phyloP scores from a whole-genome alignment of 2,888 invertebrate species.

The Zhengitettix transpicula region DNA sequence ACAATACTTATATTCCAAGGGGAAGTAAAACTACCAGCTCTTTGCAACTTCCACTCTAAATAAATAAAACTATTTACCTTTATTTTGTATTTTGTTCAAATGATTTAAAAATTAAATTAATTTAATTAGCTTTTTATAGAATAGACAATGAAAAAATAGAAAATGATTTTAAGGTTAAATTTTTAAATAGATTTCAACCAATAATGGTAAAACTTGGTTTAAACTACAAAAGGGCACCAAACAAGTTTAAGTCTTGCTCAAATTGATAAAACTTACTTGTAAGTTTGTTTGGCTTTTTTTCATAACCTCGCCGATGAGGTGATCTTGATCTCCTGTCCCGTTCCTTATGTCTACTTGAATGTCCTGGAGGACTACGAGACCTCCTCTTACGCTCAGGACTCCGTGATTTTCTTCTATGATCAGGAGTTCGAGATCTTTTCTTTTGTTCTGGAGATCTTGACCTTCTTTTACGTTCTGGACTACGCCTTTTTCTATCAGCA shows the following conservation, averaged over 20 bases:
- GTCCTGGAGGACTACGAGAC: neutral
- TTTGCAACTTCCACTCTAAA: no score
- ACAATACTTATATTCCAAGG: no score
- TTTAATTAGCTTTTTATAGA: no score
- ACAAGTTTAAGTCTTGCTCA: neutral
- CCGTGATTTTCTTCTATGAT: neutral
- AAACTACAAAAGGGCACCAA: no score
- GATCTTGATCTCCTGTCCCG: slow-evolving; percentile 18
- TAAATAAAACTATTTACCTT: no score
- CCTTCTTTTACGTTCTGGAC: neutral
- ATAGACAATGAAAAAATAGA: no score
- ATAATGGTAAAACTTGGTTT: no score
- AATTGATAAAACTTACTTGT: slow-evolving; percentile 5
- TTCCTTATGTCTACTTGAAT: neutral
- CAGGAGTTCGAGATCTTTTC: neutral
- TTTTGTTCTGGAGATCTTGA: neutral
- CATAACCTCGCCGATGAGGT: slow-evolving; percentile 18
- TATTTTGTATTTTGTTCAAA: no score
- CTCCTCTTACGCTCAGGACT: neutral
- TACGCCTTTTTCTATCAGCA: neutral
- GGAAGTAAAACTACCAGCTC: no score
- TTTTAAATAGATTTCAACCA: no score
- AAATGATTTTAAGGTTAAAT: no score
- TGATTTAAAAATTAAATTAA: no score
- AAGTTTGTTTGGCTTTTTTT: slow-evolving; percentile 13